A percentile compares a stretch with the other conserved stretches of the same genome.
phyloP scores from a whole-genome alignment of 2,113 vertebrate species.

The Tupaia chinensis region DNA sequence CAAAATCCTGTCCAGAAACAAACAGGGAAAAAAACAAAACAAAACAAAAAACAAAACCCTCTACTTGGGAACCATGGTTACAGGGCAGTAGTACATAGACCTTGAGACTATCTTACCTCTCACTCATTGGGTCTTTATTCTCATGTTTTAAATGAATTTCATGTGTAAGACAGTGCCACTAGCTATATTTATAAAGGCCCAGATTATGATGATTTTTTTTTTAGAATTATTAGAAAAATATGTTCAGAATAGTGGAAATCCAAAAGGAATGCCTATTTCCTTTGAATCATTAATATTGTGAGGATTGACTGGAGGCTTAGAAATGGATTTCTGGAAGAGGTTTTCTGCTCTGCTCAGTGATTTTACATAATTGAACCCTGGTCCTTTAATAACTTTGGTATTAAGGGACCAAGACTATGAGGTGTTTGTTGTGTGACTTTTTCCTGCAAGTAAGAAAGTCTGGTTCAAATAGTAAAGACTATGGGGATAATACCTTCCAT shows the following conservation, averaged over 20 bases:
- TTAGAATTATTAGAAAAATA: constrained; percentile 32
- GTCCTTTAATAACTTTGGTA: background rate
- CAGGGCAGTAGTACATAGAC: too few species aligned
- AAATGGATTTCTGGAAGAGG: constrained; percentile 8
- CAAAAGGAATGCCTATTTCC: background rate
- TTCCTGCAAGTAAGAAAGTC: background rate
- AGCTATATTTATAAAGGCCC: background rate
- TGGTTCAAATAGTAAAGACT: background rate
- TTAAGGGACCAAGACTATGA: background rate
- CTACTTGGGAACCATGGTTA: background rate
- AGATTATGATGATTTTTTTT: background rate
- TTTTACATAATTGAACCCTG: background rate
- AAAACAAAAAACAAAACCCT: too few species aligned
- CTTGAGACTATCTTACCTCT: background rate
- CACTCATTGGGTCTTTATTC: background rate
- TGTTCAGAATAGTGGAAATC: background rate
- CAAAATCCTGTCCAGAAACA: too few species aligned
- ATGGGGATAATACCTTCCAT: background rate
- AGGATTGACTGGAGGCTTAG: background rate
- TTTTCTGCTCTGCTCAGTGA: background rate
- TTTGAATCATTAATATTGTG: background rate
- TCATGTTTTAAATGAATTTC: background rate
- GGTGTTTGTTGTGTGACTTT: background rate
- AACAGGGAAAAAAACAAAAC: too few species aligned
- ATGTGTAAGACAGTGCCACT: background rate